phyloP scores from a whole-genome alignment of 2,888 invertebrate genomes.

The Fragum fragum region DNA sequence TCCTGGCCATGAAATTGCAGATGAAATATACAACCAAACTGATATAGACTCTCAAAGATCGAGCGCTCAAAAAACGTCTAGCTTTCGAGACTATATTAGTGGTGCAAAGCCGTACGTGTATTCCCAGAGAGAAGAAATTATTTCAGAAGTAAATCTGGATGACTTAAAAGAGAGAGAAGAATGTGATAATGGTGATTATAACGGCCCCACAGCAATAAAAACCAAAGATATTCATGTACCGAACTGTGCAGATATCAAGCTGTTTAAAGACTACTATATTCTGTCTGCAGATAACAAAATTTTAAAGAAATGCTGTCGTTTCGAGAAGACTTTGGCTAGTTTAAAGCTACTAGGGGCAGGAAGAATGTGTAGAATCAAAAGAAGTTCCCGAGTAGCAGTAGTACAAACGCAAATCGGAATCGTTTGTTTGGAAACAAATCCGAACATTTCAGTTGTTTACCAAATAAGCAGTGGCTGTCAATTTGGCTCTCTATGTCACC shows the following conservation, averaged over 20 bases:
- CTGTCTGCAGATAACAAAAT: neutral
- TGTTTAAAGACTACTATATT: neutral
- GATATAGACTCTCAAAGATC: too few species aligned
- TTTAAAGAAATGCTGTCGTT: neutral
- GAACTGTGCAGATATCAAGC: slow-evolving; percentile 4
- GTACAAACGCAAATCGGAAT: neutral
- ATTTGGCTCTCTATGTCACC: neutral
- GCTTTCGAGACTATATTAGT: too few species aligned
- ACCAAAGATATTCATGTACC: neutral
- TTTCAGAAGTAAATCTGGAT: too few species aligned
- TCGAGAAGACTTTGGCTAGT: neutral
- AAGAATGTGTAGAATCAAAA: neutral
- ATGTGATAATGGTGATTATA: too few species aligned
- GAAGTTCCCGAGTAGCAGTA: neutral
- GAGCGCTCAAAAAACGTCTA: too few species aligned
- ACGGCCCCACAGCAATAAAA: too few species aligned
- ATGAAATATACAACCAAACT: too few species aligned
- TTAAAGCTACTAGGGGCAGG: neutral
- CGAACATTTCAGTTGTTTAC: neutral
- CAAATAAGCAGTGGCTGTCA: neutral
- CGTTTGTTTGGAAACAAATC: neutral
- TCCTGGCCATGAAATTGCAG: too few species aligned
- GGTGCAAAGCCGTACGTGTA: too few species aligned
- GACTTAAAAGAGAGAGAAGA: too few species aligned
- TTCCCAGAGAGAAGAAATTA: too few species aligned